Evolutionary conservation across 2,113 vertebrate genomes (phyloP), one percentile per base, ranked within the genome.

Genomic region (Suncus etruscus): DNA sequence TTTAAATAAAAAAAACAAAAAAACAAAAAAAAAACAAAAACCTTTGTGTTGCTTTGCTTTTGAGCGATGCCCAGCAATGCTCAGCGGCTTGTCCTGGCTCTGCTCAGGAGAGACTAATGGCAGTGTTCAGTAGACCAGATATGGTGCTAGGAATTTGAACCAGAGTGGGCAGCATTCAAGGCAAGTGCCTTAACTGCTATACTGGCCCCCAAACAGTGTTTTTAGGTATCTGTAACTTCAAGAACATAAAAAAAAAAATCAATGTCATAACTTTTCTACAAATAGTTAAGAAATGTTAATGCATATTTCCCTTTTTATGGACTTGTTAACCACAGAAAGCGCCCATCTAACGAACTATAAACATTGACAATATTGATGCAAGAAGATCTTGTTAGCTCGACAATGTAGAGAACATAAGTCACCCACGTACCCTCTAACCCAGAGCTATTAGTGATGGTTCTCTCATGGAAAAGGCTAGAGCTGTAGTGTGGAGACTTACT

Each of bases 401-500:
- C 27, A 84, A 91, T 3, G 18, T 27, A 88, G 32, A 92, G 65
- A 92, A 91, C 65, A 94, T 70, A 92, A 85, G 69, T 82, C 4
- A 81, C 75, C 82, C 76, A 47, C 1, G 25, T 45, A 73, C 29
- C 70, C 47, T 86, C 72, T 85, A 94, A 86, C 15, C 39, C 68
- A n/a, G 27, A 75, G 27, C 89, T 48, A 77, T 80, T 25, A 82
- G 73, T 81, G 77, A 81, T 25, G 27, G 51, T 73, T 88, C 29
- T 90, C 83, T n/a, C 50, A 78, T 18, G 39, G 58, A 91, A 91
- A 95, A 91, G 61, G 18, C 70, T 91, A 22, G 70, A 91, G 31
- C 48, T 91, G 73, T 54, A 81, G 76, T 68, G 61, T 77, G 63
- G 54, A 87, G 93, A 98, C 98, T 92, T 98, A 99, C 99, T 92